phyloP scores from a whole-genome alignment of 2,888 invertebrate species.

The Cheilosia variabilis region DNA sequence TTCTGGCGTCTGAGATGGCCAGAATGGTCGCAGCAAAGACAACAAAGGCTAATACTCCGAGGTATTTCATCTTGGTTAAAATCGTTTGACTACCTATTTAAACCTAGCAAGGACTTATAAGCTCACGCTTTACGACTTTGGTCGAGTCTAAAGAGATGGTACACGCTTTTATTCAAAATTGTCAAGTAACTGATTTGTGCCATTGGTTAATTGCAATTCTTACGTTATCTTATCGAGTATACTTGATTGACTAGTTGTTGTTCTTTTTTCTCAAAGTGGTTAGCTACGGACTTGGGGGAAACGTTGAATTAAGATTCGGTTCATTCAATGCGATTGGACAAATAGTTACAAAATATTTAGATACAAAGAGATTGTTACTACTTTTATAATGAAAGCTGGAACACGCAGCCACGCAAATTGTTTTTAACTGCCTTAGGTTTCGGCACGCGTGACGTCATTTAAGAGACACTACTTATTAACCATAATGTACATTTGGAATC shows the following conservation, averaged over 20 bases:
- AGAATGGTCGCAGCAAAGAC: slow-evolving; percentile 47
- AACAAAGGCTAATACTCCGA: slow-evolving; percentile 50
- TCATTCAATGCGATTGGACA: too few species aligned
- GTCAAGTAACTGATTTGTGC: background rate
- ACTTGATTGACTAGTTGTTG: slow-evolving; percentile 5
- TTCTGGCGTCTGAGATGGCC: slow-evolving; percentile 40
- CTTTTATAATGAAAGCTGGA: too few species aligned
- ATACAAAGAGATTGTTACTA: too few species aligned
- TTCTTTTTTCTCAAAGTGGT: background rate
- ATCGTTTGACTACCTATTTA: background rate
- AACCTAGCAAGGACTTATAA: background rate
- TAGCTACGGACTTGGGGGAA: slow-evolving; percentile 2
- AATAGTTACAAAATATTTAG: too few species aligned
- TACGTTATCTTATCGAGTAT: slow-evolving; percentile 44
- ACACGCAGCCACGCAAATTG: too few species aligned
- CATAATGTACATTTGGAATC: too few species aligned
- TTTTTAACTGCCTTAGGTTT: too few species aligned
- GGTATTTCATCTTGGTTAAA: slow-evolving; percentile 45
- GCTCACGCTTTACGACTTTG: slow-evolving; percentile 11
- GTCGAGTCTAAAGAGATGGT: background rate
- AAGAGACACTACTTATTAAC: too few species aligned
- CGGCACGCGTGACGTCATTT: too few species aligned
- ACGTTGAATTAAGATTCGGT: too few species aligned
- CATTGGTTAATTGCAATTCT: background rate
- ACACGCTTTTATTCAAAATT: slow-evolving; percentile 49